phyloP scores from a whole-genome alignment of 2,797 vertebrate species.

The Melanotaenia trifasciata region DNA sequence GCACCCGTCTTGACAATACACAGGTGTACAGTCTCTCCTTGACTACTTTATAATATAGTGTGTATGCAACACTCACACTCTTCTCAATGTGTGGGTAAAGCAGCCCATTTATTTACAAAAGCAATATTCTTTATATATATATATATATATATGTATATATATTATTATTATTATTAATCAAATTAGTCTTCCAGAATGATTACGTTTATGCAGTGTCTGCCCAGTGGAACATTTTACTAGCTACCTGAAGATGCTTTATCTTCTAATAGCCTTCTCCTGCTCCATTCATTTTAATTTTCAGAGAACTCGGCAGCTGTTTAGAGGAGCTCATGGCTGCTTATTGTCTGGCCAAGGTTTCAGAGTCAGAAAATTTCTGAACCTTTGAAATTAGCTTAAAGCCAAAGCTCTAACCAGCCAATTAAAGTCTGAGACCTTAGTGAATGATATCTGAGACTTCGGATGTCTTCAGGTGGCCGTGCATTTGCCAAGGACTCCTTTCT shows the following conservation, averaged over 20 bases:
- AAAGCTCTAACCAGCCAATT: slow-evolving; percentile 11
- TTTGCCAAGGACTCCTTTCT: not conserved
- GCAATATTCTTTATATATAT: too few species aligned
- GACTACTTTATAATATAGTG: not conserved
- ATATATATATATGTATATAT: too few species aligned
- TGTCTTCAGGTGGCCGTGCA: not conserved
- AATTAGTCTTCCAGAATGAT: not conserved
- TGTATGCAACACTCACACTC: too few species aligned
- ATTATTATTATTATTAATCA: too few species aligned
- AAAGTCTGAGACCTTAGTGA: not conserved
- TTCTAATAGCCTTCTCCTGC: not conserved
- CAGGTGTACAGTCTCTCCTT: not conserved
- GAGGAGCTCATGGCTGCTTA: not conserved
- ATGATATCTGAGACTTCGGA: not conserved
- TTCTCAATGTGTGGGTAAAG: too few species aligned
- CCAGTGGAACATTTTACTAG: not conserved
- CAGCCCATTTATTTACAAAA: too few species aligned
- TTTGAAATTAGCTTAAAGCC: slow-evolving; percentile 1
- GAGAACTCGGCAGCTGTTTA: not conserved
- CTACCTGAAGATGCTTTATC: not conserved
- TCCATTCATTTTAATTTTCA: slow-evolving; percentile 1
- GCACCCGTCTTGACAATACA: not conserved
- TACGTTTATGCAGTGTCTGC: not conserved
- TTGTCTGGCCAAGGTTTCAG: not conserved
- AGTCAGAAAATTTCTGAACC: not conserved